A percentile compares a stretch with the other conserved stretches of the same genome.
Evolutionary conservation across 1,140 invertebrate species (phyloP).

Genomic region (Drosophila paulistorum): DNA sequence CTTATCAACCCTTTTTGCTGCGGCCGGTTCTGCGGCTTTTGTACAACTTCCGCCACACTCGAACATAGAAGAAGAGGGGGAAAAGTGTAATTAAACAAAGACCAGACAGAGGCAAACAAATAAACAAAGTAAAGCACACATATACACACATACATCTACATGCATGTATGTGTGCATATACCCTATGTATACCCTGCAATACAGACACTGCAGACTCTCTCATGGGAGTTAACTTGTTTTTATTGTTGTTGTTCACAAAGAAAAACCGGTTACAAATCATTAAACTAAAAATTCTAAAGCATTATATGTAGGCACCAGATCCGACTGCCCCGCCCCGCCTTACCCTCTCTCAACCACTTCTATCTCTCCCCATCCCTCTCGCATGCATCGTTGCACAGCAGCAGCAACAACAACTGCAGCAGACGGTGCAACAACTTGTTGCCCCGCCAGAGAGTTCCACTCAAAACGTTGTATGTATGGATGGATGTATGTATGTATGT

Average conservation of each 20-base stretch:
- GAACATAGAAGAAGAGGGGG: constrained; percentile 45
- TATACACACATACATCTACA: constrained; percentile 12
- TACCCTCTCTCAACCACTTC: neutral
- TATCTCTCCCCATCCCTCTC: constrained; percentile 5
- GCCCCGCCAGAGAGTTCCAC: neutral
- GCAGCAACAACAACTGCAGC: constrained; percentile 57
- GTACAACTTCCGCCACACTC: constrained; percentile 75
- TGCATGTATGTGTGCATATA: neutral
- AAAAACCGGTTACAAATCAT: constrained; percentile 77
- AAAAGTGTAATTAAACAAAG: constrained; percentile 74
- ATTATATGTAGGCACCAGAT: constrained; percentile 42
- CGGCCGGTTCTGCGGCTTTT: constrained; percentile 72
- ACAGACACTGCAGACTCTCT: constrained; percentile 46
- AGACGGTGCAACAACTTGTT: constrained; percentile 18
- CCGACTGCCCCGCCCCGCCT: neutral
- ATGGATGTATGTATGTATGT: too few species aligned
- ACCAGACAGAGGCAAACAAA: constrained; percentile 25
- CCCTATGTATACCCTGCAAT: constrained; percentile 25
- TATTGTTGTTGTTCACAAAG: constrained; percentile 36
- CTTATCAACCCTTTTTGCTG: constrained; percentile 34
- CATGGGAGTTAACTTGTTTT: constrained; percentile 66
- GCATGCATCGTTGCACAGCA: constrained; percentile 53
- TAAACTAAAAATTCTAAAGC: constrained; percentile 75
- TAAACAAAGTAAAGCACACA: constrained; percentile 51
- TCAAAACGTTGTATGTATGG: too few species aligned